A percentile compares a stretch with the other conserved stretches of the same genome.
Conservation (phyloP, 1,140 invertebrate species). For the Apolygus lucorum region DNA sequence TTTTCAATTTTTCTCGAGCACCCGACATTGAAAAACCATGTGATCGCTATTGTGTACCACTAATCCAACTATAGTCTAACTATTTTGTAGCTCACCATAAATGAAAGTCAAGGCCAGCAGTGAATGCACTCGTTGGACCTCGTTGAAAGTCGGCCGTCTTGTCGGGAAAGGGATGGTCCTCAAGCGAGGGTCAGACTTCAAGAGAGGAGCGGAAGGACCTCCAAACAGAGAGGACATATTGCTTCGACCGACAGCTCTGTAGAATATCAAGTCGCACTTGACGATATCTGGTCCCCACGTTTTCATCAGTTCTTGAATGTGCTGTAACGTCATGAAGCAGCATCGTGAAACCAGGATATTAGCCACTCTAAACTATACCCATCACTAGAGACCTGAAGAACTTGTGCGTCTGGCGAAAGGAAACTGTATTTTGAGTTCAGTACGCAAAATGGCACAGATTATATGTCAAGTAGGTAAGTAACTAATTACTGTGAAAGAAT, state of each 20-base stretch:
- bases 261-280: conserved; percentile 65
- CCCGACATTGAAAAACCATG: too few species aligned
- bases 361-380: too few species aligned
- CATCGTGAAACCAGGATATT: too few species aligned
- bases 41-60: too few species aligned
- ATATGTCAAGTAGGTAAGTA: too few species aligned
- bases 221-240: conserved; percentile 67
- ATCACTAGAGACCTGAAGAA: too few species aligned
- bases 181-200: conserved; percentile 55
- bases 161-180: conserved; percentile 74
- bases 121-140: conserved; percentile 66
- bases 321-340: conserved; percentile 48
- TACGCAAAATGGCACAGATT: too few species aligned
- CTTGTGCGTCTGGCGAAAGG: too few species aligned
- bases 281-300: conserved; percentile 58
- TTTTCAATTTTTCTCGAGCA: too few species aligned
- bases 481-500: too few species aligned
- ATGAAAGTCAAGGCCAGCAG: conserved; percentile 61
- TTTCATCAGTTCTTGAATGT: conserved; percentile 64
- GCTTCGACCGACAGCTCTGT: conserved; percentile 62
- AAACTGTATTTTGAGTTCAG: too few species aligned
- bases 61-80: too few species aligned
- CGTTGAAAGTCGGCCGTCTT: conserved; percentile 67
- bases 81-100: conserved; percentile 50
- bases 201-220: conserved; percentile 58